These are phyloP conservation scores for Entomyzon cyanotis DNA, from an alignment of 2,113 vertebrate species.

Conservation along the genomic window DNA sequence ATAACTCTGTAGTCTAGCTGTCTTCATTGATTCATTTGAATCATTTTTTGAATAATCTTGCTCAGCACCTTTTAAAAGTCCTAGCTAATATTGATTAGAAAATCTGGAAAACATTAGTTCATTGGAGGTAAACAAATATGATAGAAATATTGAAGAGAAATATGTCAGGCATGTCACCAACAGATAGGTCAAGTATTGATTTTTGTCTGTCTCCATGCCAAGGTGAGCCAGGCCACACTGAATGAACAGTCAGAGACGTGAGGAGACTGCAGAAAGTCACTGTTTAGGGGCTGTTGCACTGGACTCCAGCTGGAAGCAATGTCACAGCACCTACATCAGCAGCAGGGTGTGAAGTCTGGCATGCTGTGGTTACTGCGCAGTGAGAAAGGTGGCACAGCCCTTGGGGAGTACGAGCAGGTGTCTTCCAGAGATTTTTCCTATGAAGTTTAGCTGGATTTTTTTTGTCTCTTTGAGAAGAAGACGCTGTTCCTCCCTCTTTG, in stretches of 20 bases:
- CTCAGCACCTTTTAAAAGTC: constrained; percentile 17
- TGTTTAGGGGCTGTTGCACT: neutral
- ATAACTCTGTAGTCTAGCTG: neutral
- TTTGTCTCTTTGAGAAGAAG: neutral
- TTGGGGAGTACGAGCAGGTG: neutral
- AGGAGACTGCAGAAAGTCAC: neutral
- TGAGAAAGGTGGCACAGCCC: neutral
- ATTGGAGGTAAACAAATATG: constrained; percentile 20
- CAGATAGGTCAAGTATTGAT: neutral
- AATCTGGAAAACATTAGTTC: constrained; percentile 28
- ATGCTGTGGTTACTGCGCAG: neutral
- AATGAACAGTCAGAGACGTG: neutral
- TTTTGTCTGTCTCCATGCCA: constrained; percentile 23
- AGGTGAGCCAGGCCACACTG: neutral
- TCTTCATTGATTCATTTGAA: constrained; percentile 16
- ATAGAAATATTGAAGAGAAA: neutral
- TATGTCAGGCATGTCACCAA: neutral
- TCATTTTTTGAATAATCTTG: constrained; percentile 29
- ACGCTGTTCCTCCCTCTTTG: neutral
- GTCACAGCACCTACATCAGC: neutral
- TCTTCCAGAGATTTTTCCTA: neutral
- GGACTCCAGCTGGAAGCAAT: neutral
- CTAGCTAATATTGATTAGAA: constrained; percentile 35
- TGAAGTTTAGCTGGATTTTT: neutral
- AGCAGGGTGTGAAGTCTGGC: neutral